Evolutionary conservation across 2,888 invertebrate species (phyloP), one percentile per base, ranked within the genome.

Genomic region (Agrypnus murinus): DNA sequence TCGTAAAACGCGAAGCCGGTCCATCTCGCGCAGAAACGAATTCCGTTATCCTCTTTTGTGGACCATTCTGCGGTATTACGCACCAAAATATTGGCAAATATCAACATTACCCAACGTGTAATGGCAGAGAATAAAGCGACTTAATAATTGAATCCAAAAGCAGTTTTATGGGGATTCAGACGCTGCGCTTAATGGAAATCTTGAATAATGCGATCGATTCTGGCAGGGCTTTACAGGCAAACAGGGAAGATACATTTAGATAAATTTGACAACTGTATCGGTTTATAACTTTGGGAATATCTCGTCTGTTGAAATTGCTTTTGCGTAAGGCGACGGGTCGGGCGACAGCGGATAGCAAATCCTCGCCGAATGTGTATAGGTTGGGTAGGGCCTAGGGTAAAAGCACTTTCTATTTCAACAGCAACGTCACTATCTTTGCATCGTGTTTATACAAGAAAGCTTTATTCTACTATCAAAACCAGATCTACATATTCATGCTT

Each of bases 1-100:
- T 71, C 74, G 74, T 74, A 74, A 74, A 74, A 69, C 50, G 57
- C 32, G 45, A 70, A 67, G 63, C 60, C 55, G 62, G 67, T 64
- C 67, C 64, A 68, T 67, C 71, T 65, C 62, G 36, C 43, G 40
- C 38, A 12, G 50, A 71, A 71, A 64, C 71, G 71, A 71, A 67
- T 71, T 71, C 57, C 38, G 63, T 71, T 67, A 71, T 71, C 64
- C 65, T 19, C 12, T 65, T 68, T 71, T 71, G 66, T 62, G 40
- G 58, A 57, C 57, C 66, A 66, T 68, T 62, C 36, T 17, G 62
- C 50, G 43, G 62, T 55, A 62, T 68, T 71, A 62, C 55, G 46
- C 53, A 64, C 46, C 69, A 69, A 59, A 58, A 69, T 70, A 65
- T 65, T 45, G 48, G 45, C 64, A 66, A 69, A 64, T 69, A 69